A percentile compares a stretch with the other conserved stretches of the same genome.
These are phyloP conservation scores for Eublepharis macularius DNA, from an alignment of 2,113 vertebrate genomes.

Conservation along the genomic window DNA sequence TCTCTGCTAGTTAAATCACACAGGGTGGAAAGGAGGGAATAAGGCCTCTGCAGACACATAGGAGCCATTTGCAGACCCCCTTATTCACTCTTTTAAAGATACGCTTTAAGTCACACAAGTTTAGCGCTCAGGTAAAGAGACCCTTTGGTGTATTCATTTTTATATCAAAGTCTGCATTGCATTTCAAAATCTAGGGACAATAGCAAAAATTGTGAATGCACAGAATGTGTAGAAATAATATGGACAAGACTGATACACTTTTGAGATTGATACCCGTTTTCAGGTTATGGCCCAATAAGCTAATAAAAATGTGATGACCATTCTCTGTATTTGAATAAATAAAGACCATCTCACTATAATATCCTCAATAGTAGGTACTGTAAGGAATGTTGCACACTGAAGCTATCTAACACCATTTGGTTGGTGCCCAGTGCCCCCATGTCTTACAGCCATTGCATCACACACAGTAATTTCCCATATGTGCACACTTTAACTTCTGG, in stretches of 20 bases:
- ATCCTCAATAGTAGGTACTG: constrained; percentile 56
- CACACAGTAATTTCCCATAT: constrained; percentile 48
- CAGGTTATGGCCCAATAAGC: not conserved
- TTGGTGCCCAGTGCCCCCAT: constrained; percentile 65
- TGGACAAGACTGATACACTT: constrained; percentile 35
- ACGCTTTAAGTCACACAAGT: no score
- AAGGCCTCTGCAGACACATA: no score
- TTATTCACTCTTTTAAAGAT: no score
- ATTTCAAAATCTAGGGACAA: constrained; percentile 47
- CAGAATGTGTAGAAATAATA: constrained; percentile 28
- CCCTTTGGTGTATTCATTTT: constrained; percentile 42
- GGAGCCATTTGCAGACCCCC: no score
- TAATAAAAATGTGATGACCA: constrained; percentile 39
- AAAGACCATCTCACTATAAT: constrained; percentile 33
- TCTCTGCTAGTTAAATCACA: no score
- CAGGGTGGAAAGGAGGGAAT: no score
- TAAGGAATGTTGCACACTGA: constrained; percentile 49
- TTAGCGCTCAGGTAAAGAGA: no score
- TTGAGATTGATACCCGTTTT: constrained; percentile 29
- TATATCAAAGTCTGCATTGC: no score
- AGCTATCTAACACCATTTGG: constrained; percentile 44
- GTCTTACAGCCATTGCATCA: constrained; percentile 66
- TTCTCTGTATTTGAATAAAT: constrained; percentile 39
- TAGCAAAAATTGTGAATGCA: constrained; percentile 31
- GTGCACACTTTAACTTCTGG: constrained; percentile 10